Evolutionary conservation across 2,888 invertebrate genomes (phyloP), one percentile per base, ranked within the genome.

Genomic region (Tethea ocularis): DNA sequence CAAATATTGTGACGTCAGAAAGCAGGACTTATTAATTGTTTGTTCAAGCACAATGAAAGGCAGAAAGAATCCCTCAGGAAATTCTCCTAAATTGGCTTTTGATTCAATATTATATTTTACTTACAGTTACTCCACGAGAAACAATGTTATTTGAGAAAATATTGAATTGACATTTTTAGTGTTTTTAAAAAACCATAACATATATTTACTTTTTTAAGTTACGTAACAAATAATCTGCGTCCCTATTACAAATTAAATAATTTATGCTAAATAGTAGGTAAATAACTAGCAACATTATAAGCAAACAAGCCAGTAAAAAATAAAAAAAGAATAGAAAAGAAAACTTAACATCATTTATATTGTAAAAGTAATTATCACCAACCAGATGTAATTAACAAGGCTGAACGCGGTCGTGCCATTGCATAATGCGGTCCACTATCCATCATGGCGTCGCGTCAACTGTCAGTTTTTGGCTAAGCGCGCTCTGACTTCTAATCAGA

Each of bases 381-480:
- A 20, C 68, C n/a, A 71, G 75, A 77, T 66, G 82, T 84, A 89
- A 89, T 90, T 88, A 87, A 86, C 85, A 71, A 74, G 75, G 76
- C 78, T 68, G 79, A 68, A 78, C 76, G 79, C 69, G 77, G 65
- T 79, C 90, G 90, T 91, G 91, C 68, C 77, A 72, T 75, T 82
- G 90, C 91, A 91, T 91, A 91, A 90, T 89, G 78, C 66, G 74
- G 67, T 66, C 75, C 72, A 73, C 75, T 74, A 84, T 83, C 74
- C 84, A 84, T 84, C 84, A 89, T 85, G 86, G 84, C 85, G 69
- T 77, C 76, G 63, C 63, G 85, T 85, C 88, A 87, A 62, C 82
- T 87, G 88, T 86, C 89, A 88, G 74, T 84, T 88, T 88, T 88
- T 80, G 82, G 82, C 68, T 68, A 71, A 76, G 75, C 84, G 79